These are phyloP conservation scores for Dolomedes plantarius DNA, from an alignment of 2,888 invertebrate species.

Conservation along the genomic window DNA sequence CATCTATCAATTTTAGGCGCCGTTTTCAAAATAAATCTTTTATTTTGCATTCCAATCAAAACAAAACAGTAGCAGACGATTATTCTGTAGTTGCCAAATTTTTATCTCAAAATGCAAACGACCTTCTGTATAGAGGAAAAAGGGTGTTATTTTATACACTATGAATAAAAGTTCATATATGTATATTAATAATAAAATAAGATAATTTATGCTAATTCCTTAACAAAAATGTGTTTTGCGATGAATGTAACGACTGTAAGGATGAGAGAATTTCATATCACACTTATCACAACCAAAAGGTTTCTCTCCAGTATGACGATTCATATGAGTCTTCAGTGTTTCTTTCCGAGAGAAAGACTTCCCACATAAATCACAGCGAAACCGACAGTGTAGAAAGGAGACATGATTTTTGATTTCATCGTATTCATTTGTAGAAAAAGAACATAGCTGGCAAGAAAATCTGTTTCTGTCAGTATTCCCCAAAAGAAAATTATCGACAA, in stretches of 20 bases:
- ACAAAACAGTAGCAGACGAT: too few species aligned
- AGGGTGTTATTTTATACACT: too few species aligned
- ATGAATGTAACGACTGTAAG: conserved; percentile 50
- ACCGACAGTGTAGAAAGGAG: conserved; percentile 11
- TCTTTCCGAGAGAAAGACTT: conserved; percentile 36
- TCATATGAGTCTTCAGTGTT: conserved; percentile 41
- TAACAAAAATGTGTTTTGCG: conserved; percentile 48
- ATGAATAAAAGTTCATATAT: too few species aligned
- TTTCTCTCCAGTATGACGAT: conserved; percentile 31
- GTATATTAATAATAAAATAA: too few species aligned
- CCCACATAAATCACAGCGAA: conserved; percentile 31
- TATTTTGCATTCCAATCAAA: too few species aligned
- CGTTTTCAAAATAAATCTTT: too few species aligned
- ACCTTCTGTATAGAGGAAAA: too few species aligned
- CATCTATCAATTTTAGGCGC: too few species aligned
- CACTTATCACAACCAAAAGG: conserved; percentile 45
- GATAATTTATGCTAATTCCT: too few species aligned
- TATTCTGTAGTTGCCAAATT: too few species aligned
- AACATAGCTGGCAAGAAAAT: conserved; percentile 39
- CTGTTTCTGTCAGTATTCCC: conserved; percentile 22
- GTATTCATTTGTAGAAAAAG: conserved; percentile 23
- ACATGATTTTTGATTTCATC: conserved; percentile 33
- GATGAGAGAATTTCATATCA: conserved; percentile 45
- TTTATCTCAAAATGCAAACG: too few species aligned
- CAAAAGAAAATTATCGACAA: conserved; percentile 23